Conservation (phyloP, 2,113 vertebrate genomes). For the Verasper variegatus region DNA sequence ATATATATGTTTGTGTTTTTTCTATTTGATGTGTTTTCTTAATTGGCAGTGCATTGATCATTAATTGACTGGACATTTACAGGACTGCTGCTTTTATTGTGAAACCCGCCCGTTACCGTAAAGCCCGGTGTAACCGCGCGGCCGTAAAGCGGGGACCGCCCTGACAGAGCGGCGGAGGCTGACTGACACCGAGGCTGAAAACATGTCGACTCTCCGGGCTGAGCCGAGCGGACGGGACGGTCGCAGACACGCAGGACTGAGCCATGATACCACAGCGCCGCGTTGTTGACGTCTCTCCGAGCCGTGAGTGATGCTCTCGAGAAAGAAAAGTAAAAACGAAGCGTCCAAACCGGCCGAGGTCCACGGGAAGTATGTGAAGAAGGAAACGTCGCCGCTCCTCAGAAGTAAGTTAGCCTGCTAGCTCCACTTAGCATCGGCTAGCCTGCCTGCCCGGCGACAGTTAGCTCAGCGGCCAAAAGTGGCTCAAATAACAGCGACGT, state of each 20-base stretch:
- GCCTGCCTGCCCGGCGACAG: neutral
- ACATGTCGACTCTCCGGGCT: constrained; percentile 59
- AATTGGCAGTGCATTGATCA: no score
- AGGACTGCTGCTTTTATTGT: neutral
- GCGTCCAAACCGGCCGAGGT: constrained; percentile 95
- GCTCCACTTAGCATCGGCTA: neutral
- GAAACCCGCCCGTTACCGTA: neutral
- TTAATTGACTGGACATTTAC: no score
- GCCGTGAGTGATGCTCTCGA: constrained; percentile 90
- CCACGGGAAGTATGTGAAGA: constrained; percentile 98
- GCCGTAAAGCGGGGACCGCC: neutral
- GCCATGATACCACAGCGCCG: constrained; percentile 50
- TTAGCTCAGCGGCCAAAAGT: neutral
- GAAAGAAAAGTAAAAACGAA: constrained; percentile 97
- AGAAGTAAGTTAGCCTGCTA: constrained; percentile 86
- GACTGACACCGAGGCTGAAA: constrained; percentile 14
- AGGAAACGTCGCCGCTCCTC: constrained; percentile 95
- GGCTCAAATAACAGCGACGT: neutral
- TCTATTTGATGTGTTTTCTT: no score
- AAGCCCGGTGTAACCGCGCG: neutral
- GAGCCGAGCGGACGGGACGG: constrained; percentile 21
- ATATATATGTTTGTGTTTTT: no score
- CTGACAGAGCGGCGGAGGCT: neutral
- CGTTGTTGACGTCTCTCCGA: constrained; percentile 61
- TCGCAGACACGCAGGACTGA: constrained; percentile 33